A percentile compares a stretch with the other conserved stretches of the same genome.
These are phyloP conservation scores for Cryptomyrus ogoouensis DNA, from an alignment of 2,113 vertebrate species.

Conservation along the genomic window DNA sequence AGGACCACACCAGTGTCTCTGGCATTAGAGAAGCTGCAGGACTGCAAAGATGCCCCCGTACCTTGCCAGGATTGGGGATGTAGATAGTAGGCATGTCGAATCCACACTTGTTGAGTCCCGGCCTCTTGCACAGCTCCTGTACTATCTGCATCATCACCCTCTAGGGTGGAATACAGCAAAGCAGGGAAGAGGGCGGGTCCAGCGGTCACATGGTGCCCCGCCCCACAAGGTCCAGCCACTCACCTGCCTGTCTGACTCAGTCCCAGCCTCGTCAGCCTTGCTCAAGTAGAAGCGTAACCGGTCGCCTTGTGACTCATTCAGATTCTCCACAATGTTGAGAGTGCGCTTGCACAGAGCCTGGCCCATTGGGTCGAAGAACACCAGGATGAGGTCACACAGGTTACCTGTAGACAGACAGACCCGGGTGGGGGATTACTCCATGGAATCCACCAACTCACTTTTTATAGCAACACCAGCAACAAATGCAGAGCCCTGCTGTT, in stretches of 20 bases:
- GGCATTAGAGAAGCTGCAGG: not conserved
- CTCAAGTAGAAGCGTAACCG: constrained; percentile 69
- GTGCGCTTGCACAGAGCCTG: constrained; percentile 76
- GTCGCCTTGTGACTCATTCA: constrained; percentile 68
- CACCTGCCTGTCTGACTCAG: constrained; percentile 71
- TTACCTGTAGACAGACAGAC: constrained; percentile 54
- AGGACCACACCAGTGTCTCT: not conserved
- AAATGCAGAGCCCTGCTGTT: not conserved
- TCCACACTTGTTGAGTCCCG: constrained; percentile 74
- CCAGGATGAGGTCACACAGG: constrained; percentile 71
- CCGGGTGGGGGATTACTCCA: not conserved
- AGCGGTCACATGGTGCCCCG: not conserved
- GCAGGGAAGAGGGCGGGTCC: not conserved
- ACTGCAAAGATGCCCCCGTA: constrained; percentile 16
- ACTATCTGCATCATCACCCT: constrained; percentile 80
- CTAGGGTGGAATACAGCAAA: constrained; percentile 39
- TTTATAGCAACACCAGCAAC: not conserved
- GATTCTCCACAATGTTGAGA: constrained; percentile 69
- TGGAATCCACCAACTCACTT: not conserved
- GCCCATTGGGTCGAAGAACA: constrained; percentile 78
- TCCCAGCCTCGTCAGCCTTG: constrained; percentile 72
- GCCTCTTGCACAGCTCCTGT: constrained; percentile 73
- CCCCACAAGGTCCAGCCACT: not conserved
- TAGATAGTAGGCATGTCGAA: constrained; percentile 79
- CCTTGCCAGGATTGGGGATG: constrained; percentile 65